These are phyloP conservation scores for Meghimatium bilineatum DNA, from an alignment of 2,888 invertebrate genomes.

Conservation along the genomic window DNA sequence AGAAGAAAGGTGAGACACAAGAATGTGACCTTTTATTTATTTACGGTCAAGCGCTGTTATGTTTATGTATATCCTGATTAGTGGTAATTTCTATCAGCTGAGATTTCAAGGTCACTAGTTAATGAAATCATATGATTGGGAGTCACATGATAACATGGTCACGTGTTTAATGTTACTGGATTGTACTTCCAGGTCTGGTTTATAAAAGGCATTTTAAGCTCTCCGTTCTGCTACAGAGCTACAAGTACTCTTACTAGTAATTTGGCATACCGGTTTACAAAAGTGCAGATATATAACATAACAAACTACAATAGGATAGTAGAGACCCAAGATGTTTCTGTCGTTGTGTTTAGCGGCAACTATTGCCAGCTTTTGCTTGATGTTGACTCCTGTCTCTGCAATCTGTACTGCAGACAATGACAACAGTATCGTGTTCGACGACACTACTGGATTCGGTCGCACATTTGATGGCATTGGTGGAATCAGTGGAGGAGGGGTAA, in stretches of 20 bases:
- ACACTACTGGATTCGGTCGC: constrained; percentile 15
- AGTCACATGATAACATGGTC: neutral
- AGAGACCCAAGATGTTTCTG: neutral
- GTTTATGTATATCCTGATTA: neutral
- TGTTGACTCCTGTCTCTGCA: neutral
- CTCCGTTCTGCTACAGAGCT: no score
- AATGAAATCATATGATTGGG: neutral
- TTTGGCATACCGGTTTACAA: no score
- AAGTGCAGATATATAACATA: no score
- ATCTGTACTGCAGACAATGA: no score
- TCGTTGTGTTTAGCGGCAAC: neutral
- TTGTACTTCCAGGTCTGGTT: neutral
- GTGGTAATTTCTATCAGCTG: neutral
- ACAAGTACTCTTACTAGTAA: neutral
- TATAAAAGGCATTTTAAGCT: neutral
- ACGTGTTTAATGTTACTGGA: neutral
- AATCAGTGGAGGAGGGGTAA: constrained; percentile 46
- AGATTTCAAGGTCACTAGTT: neutral
- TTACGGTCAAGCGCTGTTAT: neutral
- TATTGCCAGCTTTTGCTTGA: neutral
- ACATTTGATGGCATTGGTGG: constrained; percentile 41
- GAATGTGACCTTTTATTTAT: neutral
- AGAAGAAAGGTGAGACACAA: neutral
- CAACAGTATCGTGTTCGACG: constrained; percentile 19
- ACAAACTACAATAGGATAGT: neutral